A percentile compares a stretch with the other conserved stretches of the same genome.
phyloP scores from a whole-genome alignment of 2,113 vertebrate species.

The Thermophis baileyi region DNA sequence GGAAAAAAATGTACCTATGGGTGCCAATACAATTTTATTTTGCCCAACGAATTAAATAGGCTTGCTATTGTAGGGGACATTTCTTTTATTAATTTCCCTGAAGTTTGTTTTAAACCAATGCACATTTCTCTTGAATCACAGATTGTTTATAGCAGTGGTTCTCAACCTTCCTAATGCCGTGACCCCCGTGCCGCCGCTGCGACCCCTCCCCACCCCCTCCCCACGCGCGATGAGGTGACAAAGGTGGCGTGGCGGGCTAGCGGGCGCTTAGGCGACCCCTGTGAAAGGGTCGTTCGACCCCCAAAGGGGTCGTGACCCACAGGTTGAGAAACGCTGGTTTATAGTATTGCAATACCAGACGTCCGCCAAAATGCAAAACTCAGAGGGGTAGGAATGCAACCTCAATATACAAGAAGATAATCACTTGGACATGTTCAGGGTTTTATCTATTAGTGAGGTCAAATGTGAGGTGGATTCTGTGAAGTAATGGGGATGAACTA shows the following conservation, averaged over 20 bases:
- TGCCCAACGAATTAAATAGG: neutral
- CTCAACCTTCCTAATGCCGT: too few relatives aligned
- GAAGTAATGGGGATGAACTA: neutral
- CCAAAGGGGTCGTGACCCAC: too few relatives aligned
- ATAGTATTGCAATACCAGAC: neutral
- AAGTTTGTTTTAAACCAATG: neutral
- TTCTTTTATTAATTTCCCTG: neutral
- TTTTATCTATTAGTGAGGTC: neutral
- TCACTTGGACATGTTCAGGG: neutral
- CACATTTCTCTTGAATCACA: neutral
- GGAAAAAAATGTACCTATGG: neutral
- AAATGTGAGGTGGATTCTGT: neutral
- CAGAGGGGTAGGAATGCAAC: neutral
- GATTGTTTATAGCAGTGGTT: neutral
- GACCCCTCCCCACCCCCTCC: too few relatives aligned
- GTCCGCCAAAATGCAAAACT: neutral
- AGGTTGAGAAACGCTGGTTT: too few relatives aligned
- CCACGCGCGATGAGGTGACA: too few relatives aligned
- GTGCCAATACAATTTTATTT: neutral
- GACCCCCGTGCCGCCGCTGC: too few relatives aligned
- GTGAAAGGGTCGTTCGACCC: too few relatives aligned
- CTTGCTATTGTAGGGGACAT: neutral
- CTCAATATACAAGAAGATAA: neutral
- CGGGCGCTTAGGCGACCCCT: too few relatives aligned
- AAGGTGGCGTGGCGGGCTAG: too few relatives aligned